Conservation (phyloP, 2,797 vertebrate genomes). For the Varecia variegata region DNA sequence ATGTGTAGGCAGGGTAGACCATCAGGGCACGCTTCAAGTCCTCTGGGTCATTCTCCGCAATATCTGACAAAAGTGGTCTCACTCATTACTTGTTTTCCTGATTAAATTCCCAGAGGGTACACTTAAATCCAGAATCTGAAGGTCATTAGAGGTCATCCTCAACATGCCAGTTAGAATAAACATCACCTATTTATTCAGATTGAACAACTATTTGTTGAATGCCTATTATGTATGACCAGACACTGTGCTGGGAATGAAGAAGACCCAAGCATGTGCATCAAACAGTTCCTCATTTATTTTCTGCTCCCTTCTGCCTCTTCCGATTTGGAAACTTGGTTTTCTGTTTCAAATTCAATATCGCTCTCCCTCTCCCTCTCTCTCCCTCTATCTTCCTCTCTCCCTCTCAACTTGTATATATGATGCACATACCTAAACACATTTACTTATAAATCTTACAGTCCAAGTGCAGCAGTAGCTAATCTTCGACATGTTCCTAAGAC, state of each 20-base stretch:
- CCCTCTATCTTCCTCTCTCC: background rate
- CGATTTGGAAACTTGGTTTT: background rate
- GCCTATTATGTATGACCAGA: background rate
- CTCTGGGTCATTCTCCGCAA: background rate
- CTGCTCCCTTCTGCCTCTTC: background rate
- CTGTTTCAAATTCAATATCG: background rate
- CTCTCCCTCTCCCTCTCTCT: background rate
- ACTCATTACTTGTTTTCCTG: background rate
- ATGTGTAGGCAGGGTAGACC: too few relatives aligned
- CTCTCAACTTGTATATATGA: background rate
- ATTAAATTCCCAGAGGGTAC: background rate
- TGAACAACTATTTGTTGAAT: background rate
- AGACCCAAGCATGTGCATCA: rapidly evolving
- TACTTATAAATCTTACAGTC: background rate
- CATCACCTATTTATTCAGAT: background rate
- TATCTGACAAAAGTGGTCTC: background rate
- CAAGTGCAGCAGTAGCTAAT: background rate
- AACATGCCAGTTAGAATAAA: background rate
- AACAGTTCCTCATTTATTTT: background rate
- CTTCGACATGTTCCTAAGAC: background rate
- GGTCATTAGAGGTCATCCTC: background rate
- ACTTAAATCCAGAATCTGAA: background rate
- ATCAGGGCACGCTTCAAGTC: background rate
- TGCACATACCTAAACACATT: background rate
- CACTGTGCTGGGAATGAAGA: background rate